Base-by-base conservation (phyloP, 2,888 invertebrate genomes). In the Tridacna crocea region DNA sequence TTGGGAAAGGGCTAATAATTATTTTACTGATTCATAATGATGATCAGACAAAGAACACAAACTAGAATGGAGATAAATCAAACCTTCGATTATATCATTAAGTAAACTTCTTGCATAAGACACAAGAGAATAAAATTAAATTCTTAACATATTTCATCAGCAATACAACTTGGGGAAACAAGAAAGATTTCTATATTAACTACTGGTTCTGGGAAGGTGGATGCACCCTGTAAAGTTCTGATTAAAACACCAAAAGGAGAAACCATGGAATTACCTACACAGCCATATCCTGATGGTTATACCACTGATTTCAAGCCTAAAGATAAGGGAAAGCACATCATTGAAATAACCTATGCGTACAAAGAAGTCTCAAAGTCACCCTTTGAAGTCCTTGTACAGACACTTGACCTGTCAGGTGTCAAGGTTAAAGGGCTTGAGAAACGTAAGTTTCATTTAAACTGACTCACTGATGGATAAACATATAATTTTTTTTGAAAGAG, bases 391-490 rank as follows among this genome's bases (percentile, higher is more conserved):
- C 89, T 90, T 22, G 93, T 95, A 12, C 92, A 93, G 79, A 92
- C 91, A 78, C 89, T 97, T 78, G 98, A 98, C 93, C 96, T 97
- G 13, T 97, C 97, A 65, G 97, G 97, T 94, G 96, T 98, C 88
- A 96, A 96, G 94, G 97, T 98, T 63, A 97, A 97, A 90, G 98
- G 98, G 89, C 95, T 98, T 70, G 97, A 98, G 94, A 96, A 97
- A 94, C 97, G 98, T 98, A 96, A 97, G 97, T 97, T 80, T 19
- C 4, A 55, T 55, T 55, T 36, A 36, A 36, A 4, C 36, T 36
- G 36, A 36, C 36, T 36, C 8, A 36, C 36, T 36, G 8, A 36
- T 36, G 36, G 36, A 36, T 36, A 36, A 36, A 36, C 36, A 36
- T 8, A 36, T n/a, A 8, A 36, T 36, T 36, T 8, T 36, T 36